Conservation (phyloP, 1,140 invertebrate species). For the Drosophila eugracilis region DNA sequence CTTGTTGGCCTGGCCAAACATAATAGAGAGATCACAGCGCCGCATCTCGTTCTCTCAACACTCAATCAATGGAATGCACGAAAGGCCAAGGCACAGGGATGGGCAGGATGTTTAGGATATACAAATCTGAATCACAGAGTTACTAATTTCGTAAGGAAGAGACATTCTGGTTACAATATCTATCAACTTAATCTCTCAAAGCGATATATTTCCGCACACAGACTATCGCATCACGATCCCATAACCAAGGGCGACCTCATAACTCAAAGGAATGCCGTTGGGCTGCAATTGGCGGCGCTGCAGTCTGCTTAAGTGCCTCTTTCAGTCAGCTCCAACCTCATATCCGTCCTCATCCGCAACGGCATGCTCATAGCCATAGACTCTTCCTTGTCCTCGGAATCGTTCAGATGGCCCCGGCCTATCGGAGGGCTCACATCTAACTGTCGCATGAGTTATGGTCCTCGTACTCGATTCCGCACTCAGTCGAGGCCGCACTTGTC, state of each 20-base stretch:
- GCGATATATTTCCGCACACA: background rate
- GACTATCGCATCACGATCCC: constrained; percentile 14
- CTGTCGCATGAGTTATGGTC: constrained; percentile 70
- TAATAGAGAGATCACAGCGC: constrained; percentile 64
- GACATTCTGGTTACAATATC: too few relatives aligned
- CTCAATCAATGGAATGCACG: constrained; percentile 68
- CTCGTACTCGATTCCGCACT: constrained; percentile 13
- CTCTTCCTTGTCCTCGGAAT: constrained; percentile 22
- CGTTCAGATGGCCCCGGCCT: constrained; percentile 43
- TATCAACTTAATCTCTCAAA: too few relatives aligned
- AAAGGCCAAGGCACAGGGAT: constrained; percentile 24
- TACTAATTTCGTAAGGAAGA: too few relatives aligned
- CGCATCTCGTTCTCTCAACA: constrained; percentile 65
- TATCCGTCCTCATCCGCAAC: constrained; percentile 4
- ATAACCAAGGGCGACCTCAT: constrained; percentile 47
- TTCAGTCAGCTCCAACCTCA: constrained; percentile 35
- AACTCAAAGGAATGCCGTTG: constrained; percentile 69
- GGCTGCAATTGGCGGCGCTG: constrained; percentile 51
- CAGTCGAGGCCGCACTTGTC: constrained; percentile 11
- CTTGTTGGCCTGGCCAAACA: constrained; percentile 65
- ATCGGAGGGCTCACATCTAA: constrained; percentile 61
- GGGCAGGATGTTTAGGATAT: too few relatives aligned
- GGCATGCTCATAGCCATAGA: background rate
- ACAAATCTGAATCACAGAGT: too few relatives aligned
- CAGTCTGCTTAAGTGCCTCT: constrained; percentile 61